Base-by-base conservation (phyloP, 2,888 invertebrate species). In the Drosophila mimica region DNA sequence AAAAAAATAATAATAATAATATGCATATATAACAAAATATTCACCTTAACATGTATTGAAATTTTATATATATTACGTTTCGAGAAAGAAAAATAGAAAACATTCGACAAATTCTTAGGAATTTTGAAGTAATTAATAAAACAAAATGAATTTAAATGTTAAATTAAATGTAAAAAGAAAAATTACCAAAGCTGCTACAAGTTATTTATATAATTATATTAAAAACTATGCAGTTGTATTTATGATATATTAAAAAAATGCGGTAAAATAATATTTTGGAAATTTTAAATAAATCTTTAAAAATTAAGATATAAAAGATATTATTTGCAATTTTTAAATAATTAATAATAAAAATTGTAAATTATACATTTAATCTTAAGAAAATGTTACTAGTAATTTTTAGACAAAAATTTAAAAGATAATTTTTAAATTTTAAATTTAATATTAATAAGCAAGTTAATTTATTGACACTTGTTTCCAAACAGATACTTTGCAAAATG, bases 331-430 rank as follows among this genome's bases (percentile, higher is more conserved):
- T 2, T 11, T 20, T 20, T 5, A 43, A 20, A 43, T 20, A 43
- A 11, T 20, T 20, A 11, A 11, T 0, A 20, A 20, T 13, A 3
- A 3, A 43, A 20, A 2, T 20, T 43, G 5, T 3, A 43, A 20
- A 20, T 43, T 25, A 25, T 25, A 25, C 25, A 11, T 20, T 11
- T 3, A 20, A 43, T 0, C 5, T 0, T 11, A 1, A 8, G 9
- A 40, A 20, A 5, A 0, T 40, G 11, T 11, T 20, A 11, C 11
- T 5, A 11, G 2, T 11, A 43, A 5, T 20, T 43, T 11, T 20
- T 5, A n/a, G 11, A 2, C n/a, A 4, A n/a, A 9, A 40, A 9
- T 4, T 4, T 9, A 40, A 2, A 20, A 2, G 5, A 5, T 0
- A 20, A 5, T 5, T 20, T 43, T 11, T 20, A 11, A 20, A 11